Base-by-base conservation (phyloP, 2,888 invertebrate genomes). In the Pandemis cinnamomeana region DNA sequence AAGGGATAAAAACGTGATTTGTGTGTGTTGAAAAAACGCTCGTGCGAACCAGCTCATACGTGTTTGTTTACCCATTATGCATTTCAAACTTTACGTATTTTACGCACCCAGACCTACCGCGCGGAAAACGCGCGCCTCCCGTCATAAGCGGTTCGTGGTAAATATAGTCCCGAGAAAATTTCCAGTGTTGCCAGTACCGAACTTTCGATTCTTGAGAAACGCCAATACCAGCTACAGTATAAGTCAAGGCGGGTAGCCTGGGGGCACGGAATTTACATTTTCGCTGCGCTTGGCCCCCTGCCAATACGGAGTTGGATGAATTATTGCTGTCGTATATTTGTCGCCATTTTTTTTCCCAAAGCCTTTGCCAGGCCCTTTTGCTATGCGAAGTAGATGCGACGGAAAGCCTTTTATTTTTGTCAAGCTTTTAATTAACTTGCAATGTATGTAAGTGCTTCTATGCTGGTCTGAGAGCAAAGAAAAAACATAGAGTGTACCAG, bases 241-340 rank as follows among this genome's bases (percentile, higher is more conserved):
- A 60, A 51, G 66, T 73, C 69, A 70, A 8, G 20, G 55, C 67
- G 64, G 70, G 69, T 73, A 63, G 72, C 51, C 42, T 36, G 27
- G 41, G 41, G 58, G 83, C 85, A 87, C 87, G 82, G 85, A 81
- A 86, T 86, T 86, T 86, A 86, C 85, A 86, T 86, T 85, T 82
- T 76, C 78, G 80, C 78, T 72, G 77, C 79, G 79, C 48, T 80
- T 87, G 87, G 87, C 86, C 48, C 46, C 11, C 4, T 44, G 81
- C 83, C 83, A 83, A 68, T 71, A 42, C 58, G 53, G 71, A 42
- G 15, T 53, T 55, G 58, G 73, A 76, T 76, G 76, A 76, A 76
- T 76, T 76, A 76, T 73, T 73, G 67, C 76, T 67, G 72, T 71
- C 63, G 62, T 73, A 70, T 67, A 72, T 75, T 75, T 75, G 75